Evolutionary conservation across 2,888 invertebrate species (phyloP), one percentile per base, ranked within the genome.

Genomic region (Eupithecia insigniata): DNA sequence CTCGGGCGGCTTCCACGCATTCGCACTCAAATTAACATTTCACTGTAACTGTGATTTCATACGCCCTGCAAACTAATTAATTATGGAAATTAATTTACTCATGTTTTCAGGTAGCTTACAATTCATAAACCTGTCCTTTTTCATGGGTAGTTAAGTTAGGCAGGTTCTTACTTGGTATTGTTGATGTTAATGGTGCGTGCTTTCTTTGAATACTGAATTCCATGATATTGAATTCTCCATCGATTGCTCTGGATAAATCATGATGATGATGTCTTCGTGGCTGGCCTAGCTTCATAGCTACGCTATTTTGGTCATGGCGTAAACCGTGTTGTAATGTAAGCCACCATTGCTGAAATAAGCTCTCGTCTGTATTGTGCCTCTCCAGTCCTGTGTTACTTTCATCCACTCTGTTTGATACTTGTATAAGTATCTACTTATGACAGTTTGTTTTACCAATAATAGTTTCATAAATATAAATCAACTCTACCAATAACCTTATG

Each of bases 21-120:
- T 26, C 51, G 61, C 46, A 71, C 55, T 72, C 58, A 14, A 71
- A 62, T 71, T 68, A 71, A 46, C 69, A 68, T 58, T 62, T 68
- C 43, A 69, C 61, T 62, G 55, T 72, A 68, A 73, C 62, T 70
- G 76, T 74, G 72, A 74, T 72, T 72, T 71, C 62, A 71, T 51
- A 60, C 70, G 55, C 66, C 60, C 60, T 26, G 51, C 46, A 55
- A 65, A 58, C 69, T 71, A 75, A 74, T 78, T 71, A 71, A 77
- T 72, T 73, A 67, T 67, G 70, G 43, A 66, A 36, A 51, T 70
- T 43, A 65, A 62, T 60, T 46, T 66, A 70, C 68, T 70, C 70
- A 70, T 66, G 69, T 55, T 70, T 72, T 43, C 60, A 32, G 36
- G 30, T 30, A 60, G 30, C 55, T 26, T 26, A 55, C 26, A 26